phyloP scores from a whole-genome alignment of 2,888 invertebrate species.

The Mimachlamys varia region DNA sequence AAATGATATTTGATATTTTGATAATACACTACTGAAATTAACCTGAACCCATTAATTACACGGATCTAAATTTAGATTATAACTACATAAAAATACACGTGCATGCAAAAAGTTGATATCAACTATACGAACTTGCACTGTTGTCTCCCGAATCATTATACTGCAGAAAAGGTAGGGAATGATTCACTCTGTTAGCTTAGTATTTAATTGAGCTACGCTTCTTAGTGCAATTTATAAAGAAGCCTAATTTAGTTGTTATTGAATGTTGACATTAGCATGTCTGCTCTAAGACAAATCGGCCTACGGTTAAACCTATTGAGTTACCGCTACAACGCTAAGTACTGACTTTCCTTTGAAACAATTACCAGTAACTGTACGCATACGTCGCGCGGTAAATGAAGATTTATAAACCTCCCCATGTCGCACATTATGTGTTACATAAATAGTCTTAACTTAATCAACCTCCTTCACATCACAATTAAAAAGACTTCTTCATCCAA shows the following conservation, averaged over 20 bases:
- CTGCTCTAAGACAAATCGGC: background rate
- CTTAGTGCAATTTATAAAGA: background rate
- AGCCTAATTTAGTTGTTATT: background rate
- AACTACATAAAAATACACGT: no score
- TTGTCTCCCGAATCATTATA: background rate
- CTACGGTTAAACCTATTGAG: background rate
- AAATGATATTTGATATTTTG: no score
- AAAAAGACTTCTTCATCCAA: background rate
- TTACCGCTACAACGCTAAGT: background rate
- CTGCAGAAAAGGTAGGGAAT: background rate
- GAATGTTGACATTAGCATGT: background rate
- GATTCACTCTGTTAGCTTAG: background rate
- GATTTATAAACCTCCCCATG: background rate
- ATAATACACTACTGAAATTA: no score
- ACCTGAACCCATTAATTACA: no score
- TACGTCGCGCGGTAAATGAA: background rate
- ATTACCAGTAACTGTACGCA: background rate
- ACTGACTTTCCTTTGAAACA: constrained; percentile 4
- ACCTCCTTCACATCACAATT: background rate
- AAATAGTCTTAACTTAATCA: background rate
- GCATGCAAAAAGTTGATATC: no score
- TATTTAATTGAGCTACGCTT: background rate
- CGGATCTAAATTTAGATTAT: no score
- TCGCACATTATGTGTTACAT: background rate
- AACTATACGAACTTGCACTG: background rate